Evolutionary conservation across 2,113 vertebrate genomes (phyloP).

Genomic region (Gorsachius goisagi): DNA sequence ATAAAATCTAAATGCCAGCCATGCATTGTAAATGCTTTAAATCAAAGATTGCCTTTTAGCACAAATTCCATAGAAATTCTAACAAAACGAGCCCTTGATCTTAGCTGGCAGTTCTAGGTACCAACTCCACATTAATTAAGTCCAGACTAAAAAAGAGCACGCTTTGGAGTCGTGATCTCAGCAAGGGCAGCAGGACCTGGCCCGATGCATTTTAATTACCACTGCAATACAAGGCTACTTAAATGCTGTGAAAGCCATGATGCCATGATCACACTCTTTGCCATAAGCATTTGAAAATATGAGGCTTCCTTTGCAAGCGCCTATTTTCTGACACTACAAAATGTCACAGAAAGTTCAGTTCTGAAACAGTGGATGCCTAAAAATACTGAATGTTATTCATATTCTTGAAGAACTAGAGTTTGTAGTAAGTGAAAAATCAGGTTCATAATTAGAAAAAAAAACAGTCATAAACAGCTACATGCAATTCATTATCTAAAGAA

Average conservation of each 20-base stretch:
- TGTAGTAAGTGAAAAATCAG: slow-evolving; percentile 45
- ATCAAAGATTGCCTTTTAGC: background rate
- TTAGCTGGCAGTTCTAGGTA: background rate
- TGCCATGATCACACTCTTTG: background rate
- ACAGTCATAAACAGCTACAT: slow-evolving; percentile 31
- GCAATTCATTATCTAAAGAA: slow-evolving; percentile 60
- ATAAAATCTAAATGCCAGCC: background rate
- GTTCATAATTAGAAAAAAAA: slow-evolving; percentile 71
- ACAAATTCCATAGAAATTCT: background rate
- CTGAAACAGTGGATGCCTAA: background rate
- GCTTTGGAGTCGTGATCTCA: background rate
- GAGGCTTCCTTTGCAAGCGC: background rate
- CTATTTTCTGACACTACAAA: background rate
- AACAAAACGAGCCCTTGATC: background rate
- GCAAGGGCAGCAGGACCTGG: background rate
- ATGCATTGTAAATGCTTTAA: background rate
- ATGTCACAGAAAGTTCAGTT: slow-evolving; percentile 65
- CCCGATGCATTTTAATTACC: background rate
- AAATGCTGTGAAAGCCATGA: rapidly evolving
- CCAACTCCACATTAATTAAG: background rate
- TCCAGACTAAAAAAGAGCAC: rapidly evolving
- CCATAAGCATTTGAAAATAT: background rate
- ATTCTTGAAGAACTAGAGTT: slow-evolving; percentile 2
- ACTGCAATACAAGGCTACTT: background rate
- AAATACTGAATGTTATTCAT: slow-evolving; percentile 54